Base-by-base conservation (phyloP, 2,113 vertebrate genomes). In the Gadus macrocephalus region DNA sequence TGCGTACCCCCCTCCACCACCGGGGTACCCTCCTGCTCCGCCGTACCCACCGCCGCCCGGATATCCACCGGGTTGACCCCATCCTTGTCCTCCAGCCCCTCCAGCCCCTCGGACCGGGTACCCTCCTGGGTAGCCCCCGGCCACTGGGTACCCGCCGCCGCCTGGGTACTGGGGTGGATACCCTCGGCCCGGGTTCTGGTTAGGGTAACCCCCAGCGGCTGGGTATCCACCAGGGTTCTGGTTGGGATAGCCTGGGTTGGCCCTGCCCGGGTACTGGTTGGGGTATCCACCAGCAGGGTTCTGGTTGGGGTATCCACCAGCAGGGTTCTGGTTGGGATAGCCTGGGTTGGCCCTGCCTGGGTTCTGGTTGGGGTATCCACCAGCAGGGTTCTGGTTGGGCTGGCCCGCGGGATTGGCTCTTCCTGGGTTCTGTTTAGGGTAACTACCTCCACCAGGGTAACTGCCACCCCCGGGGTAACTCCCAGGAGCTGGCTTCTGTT, bases 1-100 rank as follows among this genome's bases (percentile, higher is more conserved):
- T 0, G 83, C 80, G 53, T 90, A 87, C n/a, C 83, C 78, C 3
- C 81, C 86, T 79, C 87, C 81, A 80, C 77, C 69, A 85, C 56
- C 85, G 81, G 3, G 71, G 76, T 62, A 82, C 77, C n/a, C 83
- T 81, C 61, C 84, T 85, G 4, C 82, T 82, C 1, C 71, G 73
- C 75, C 79, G 72, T 53, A 79, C 31, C 77, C 58, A 87, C 83
- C 78, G 4, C 81, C 86, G 79, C 87, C 81, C 55, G 17, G 31
- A 4, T 35, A 35, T 82, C 77, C 69, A 85, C 56, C 85, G 81
- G 3, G 71, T 74, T 62, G 81, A 35, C 31, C 31, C 31, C 31
- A 35, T 35, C 31, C 4, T 35, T 35, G 31, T 75, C n/a, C 83
- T 81, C 61, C 84, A 85, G 4, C 82, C 84, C n/a, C 83, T 81